phyloP scores from a whole-genome alignment of 2,113 vertebrate species.

The Siniperca knerii region DNA sequence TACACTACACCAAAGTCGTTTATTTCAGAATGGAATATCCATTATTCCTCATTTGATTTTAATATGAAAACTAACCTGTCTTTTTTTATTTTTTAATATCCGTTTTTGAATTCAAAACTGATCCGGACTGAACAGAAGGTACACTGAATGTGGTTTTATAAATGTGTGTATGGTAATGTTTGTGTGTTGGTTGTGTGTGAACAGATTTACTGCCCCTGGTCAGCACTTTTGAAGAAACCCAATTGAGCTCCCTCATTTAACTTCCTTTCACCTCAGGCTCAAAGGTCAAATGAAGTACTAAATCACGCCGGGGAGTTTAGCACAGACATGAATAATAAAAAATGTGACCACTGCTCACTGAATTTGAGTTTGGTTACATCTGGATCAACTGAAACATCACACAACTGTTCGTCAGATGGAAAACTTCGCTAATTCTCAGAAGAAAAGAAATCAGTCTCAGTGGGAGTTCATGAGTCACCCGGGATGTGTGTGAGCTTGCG shows the following conservation, averaged over 20 bases:
- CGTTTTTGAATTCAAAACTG: background rate
- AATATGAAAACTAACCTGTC: background rate
- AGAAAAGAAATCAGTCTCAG: slow-evolving; percentile 24
- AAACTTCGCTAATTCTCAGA: slow-evolving; percentile 9
- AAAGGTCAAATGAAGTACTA: slow-evolving; percentile 31
- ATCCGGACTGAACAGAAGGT: background rate
- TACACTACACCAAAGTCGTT: background rate
- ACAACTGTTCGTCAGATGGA: background rate
- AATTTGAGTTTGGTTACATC: background rate
- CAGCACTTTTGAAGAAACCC: slow-evolving; percentile 18
- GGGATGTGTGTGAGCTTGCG: slow-evolving; percentile 63
- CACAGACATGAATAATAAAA: background rate
- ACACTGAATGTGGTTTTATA: background rate
- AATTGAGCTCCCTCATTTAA: slow-evolving; percentile 14
- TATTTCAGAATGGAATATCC: background rate
- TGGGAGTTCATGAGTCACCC: slow-evolving; percentile 70
- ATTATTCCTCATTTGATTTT: background rate
- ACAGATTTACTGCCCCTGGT: slow-evolving; percentile 15
- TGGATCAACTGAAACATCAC: slow-evolving; percentile 9
- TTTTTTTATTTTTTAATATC: background rate
- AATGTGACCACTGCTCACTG: background rate
- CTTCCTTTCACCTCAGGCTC: slow-evolving; percentile 19
- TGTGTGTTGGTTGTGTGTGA: background rate
- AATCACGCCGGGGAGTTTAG: background rate
- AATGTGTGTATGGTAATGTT: background rate